phyloP scores from a whole-genome alignment of 2,888 invertebrate species.

The Pyrochroa serraticornis region DNA sequence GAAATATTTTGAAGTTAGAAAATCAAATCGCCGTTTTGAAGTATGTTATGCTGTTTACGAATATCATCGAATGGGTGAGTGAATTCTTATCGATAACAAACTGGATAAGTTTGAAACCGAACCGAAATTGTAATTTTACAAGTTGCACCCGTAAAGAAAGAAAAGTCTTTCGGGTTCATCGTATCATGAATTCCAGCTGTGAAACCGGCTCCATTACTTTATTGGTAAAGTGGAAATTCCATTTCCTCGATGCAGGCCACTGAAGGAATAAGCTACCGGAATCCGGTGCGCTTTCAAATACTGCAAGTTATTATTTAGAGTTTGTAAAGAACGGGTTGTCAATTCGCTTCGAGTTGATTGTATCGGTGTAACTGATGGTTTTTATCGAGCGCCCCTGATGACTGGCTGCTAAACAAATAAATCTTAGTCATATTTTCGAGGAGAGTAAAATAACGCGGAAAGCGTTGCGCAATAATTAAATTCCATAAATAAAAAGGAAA shows the following conservation, averaged over 20 bases:
- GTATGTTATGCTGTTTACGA: constrained; percentile 81
- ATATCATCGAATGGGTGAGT: constrained; percentile 81
- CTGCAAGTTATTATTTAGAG: too few relatives aligned
- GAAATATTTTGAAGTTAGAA: constrained; percentile 67
- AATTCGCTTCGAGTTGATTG: too few relatives aligned
- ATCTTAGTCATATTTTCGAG: constrained; percentile 10
- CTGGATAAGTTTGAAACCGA: not conserved
- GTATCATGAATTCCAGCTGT: constrained; percentile 5
- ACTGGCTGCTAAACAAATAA: too few relatives aligned
- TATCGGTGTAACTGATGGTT: not conserved
- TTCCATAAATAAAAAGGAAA: constrained; percentile 53
- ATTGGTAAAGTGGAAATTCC: constrained; percentile 6
- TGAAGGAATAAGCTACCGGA: too few relatives aligned
- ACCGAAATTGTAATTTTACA: too few relatives aligned
- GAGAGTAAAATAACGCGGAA: constrained; percentile 10
- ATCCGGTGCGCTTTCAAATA: too few relatives aligned
- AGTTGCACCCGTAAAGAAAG: too few relatives aligned
- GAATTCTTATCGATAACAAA: constrained; percentile 1
- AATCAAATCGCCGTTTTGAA: constrained; percentile 81
- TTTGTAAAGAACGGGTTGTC: too few relatives aligned
- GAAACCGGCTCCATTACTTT: constrained; percentile 3
- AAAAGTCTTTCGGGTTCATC: not conserved
- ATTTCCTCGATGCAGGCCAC: not conserved
- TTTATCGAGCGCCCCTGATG: not conserved
- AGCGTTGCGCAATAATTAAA: constrained; percentile 46